phyloP scores from a whole-genome alignment of 2,113 vertebrate genomes.

The Syrmaticus mikado region DNA sequence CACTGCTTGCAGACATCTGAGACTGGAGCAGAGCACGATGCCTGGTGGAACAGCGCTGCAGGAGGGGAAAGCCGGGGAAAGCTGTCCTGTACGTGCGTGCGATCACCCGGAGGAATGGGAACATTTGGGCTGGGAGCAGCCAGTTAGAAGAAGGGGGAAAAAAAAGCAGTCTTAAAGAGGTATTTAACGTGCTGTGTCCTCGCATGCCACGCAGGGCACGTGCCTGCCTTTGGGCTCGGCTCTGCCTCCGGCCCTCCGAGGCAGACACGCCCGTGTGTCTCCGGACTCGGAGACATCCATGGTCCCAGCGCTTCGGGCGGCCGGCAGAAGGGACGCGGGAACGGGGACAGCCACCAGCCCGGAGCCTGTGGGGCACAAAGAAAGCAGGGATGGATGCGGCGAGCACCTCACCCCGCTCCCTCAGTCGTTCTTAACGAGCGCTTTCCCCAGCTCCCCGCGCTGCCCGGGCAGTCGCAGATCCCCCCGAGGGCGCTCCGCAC shows the following conservation, averaged over 20 bases:
- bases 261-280: too few relatives aligned
- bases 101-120: background rate
- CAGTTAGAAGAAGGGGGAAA: background rate
- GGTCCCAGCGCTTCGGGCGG: too few relatives aligned
- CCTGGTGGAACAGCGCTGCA: background rate
- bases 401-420: background rate
- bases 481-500: background rate
- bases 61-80: background rate
- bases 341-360: too few relatives aligned
- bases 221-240: background rate
- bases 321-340: too few relatives aligned
- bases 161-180: background rate
- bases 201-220: background rate
- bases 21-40: background rate
- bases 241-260: too few relatives aligned
- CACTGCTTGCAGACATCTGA: background rate
- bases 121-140: constrained; percentile 1
- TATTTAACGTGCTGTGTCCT: background rate
- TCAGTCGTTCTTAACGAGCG: background rate
- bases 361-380: too few relatives aligned
- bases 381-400: too few relatives aligned
- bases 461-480: background rate
- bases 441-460: too few relatives aligned
- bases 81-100: constrained; percentile 1
- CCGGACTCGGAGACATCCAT: too few relatives aligned